A percentile compares a stretch with the other conserved stretches of the same genome.
These are phyloP conservation scores for Mercenaria mercenaria DNA, from an alignment of 1,140 invertebrate genomes.

Conservation along the genomic window DNA sequence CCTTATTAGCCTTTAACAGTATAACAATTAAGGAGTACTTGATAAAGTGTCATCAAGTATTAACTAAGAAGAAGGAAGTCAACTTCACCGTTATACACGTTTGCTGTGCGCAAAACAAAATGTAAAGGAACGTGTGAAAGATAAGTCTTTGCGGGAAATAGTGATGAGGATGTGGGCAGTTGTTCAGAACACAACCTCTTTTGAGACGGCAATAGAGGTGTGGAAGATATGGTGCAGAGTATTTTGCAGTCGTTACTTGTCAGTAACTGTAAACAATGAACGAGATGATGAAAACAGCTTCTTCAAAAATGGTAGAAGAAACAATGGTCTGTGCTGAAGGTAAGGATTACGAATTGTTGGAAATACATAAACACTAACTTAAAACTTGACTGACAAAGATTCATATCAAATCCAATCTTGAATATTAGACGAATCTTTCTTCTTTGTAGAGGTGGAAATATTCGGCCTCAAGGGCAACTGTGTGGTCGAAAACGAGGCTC, in stretches of 20 bases:
- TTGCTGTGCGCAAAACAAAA: not conserved
- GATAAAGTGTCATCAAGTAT: not conserved
- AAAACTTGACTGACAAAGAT: no score
- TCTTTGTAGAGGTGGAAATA: no score
- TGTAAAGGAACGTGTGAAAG: not conserved
- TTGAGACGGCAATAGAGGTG: not conserved
- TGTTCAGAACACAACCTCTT: not conserved
- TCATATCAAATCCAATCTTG: no score
- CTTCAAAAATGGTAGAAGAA: no score
- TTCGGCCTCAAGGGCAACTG: no score
- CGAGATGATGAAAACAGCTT: no score
- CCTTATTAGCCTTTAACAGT: not conserved
- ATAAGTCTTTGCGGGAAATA: not conserved
- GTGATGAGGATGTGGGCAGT: not conserved
- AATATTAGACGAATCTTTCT: no score
- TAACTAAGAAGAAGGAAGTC: not conserved
- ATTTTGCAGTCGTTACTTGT: not conserved
- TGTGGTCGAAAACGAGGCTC: no score
- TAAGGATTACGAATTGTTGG: no score
- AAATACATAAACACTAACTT: no score
- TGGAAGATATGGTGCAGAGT: not conserved
- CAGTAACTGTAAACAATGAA: no score
- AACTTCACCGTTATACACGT: not conserved
- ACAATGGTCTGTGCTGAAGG: no score
- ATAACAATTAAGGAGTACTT: not conserved